Conservation (phyloP, 2,113 vertebrate genomes). For the Triplophysa rosa region DNA sequence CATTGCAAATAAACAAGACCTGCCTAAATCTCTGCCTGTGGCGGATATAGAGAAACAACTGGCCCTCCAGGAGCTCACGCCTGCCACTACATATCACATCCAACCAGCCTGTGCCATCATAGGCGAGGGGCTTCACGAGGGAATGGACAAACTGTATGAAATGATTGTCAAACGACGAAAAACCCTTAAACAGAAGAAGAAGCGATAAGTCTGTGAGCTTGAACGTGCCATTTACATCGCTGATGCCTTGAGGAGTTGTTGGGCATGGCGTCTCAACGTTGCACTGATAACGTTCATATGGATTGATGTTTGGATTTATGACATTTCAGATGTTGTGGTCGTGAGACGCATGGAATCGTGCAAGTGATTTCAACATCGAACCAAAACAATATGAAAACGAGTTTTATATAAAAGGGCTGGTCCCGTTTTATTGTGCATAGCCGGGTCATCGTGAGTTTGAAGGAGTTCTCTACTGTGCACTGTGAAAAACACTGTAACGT, state of each 20-base stretch:
- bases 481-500: slow-evolving; percentile 48
- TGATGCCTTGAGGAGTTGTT: background rate
- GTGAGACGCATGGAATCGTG: slow-evolving; percentile 13
- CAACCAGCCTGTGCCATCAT: slow-evolving; percentile 97
- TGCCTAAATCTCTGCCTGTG: slow-evolving; percentile 90
- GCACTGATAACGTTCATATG: slow-evolving; percentile 52
- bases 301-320: slow-evolving; percentile 49
- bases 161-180: slow-evolving; percentile 95
- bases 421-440: slow-evolving; percentile 53
- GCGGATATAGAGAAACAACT: slow-evolving; percentile 94
- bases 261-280: slow-evolving; percentile 41
- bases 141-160: slow-evolving; percentile 97
- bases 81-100: slow-evolving; percentile 90
- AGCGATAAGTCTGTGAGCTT: slow-evolving; percentile 71
- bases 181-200: slow-evolving; percentile 90
- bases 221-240: slow-evolving; percentile 34
- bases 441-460: slow-evolving; percentile 50
- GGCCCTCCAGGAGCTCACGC: slow-evolving; percentile 89
- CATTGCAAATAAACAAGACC: slow-evolving; percentile 98
- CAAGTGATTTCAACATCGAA: slow-evolving; percentile 33
- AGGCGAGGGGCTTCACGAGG: slow-evolving; percentile 93
- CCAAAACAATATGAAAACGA: slow-evolving; percentile 39
- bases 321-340: slow-evolving; percentile 24
- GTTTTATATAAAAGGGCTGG: slow-evolving; percentile 64
- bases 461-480: slow-evolving; percentile 56